Base-by-base conservation (phyloP, 1,140 invertebrate genomes). In the Drosophila serrata region DNA sequence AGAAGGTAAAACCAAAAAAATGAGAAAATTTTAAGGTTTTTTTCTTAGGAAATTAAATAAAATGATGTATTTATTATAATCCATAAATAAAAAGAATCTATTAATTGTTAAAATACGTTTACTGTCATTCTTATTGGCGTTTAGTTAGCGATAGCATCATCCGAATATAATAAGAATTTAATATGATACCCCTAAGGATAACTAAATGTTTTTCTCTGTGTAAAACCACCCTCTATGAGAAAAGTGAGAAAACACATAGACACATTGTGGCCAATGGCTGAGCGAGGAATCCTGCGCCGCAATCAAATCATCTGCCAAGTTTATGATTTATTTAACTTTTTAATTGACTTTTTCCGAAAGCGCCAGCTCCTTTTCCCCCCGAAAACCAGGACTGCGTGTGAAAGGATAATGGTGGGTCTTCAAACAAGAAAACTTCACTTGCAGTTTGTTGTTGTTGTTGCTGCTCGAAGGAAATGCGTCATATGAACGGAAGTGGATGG, bases 291-390 rank as follows among this genome's bases (percentile, higher is more conserved):
- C 81, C 82, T 82, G 81, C 78, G 81, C 88, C 88, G 88, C 88
- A 91, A 91, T 91, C 88, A 91, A 91, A 91, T 91, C 88, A 90
- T 91, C 82, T 88, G 86, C 86, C 90, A 92, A 88, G 81, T 84
- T 91, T 92, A 92, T 92, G 90, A 92, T 92, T 92, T 92, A 92
- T 92, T 91, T 91, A 92, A 92, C 90, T 92, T 92, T 92, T 92
- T 92, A 92, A 92, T 92, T 92, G 90, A 92, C 90, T 92, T 92
- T 92, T 92, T 91, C 90, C 90, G 77, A 87, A 53, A 58, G 33
- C 55, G 56, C 55, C 4, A 46, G 55, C 42, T 53, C 37, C 70
- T 48, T 64, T 64, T 17, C 1, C 63, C 64, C 72, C 70, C 33
- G 58, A 58, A 58, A 65, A 33, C 60, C 53, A 58, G 53, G 49